Evolutionary conservation across 2,888 invertebrate genomes (phyloP).

Genomic region (Falcaria lacertinaria): DNA sequence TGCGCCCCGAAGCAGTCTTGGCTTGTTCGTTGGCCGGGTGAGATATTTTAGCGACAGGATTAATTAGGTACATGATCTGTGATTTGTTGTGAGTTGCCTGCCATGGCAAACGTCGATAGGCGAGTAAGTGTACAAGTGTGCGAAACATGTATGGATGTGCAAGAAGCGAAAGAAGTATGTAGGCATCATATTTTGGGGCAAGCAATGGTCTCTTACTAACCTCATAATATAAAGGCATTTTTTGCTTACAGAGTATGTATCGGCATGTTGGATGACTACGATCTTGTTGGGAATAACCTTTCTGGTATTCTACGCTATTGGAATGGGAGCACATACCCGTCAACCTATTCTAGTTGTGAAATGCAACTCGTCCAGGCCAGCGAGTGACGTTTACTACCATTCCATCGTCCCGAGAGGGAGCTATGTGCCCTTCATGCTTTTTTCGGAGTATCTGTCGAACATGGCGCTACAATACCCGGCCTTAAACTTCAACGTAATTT

Average conservation of each 20-base stretch:
- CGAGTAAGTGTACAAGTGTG: no score
- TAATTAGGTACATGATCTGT: no score
- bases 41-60: no score
- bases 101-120: no score
- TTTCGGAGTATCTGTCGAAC: slow-evolving; percentile 47
- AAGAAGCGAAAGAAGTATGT: no score
- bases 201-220: no score
- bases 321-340: slow-evolving; percentile 46
- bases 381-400: slow-evolving; percentile 54
- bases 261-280: slow-evolving; percentile 66
- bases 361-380: slow-evolving; percentile 42
- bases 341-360: slow-evolving; percentile 44
- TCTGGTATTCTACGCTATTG: slow-evolving; percentile 54
- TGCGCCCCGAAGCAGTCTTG: slow-evolving; percentile 43
- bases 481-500: slow-evolving; percentile 49
- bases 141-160: no score
- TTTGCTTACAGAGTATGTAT: slow-evolving; percentile 56
- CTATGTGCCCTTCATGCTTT: slow-evolving; percentile 35
- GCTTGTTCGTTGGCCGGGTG: slow-evolving; percentile 60
- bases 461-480: slow-evolving; percentile 50
- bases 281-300: slow-evolving; percentile 57
- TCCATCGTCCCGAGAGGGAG: slow-evolving; percentile 43
- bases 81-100: no score
- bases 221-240: slow-evolving; percentile 1
- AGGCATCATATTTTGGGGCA: no score